phyloP scores from a whole-genome alignment of 2,113 vertebrate genomes.

The Pao palembangensis region DNA sequence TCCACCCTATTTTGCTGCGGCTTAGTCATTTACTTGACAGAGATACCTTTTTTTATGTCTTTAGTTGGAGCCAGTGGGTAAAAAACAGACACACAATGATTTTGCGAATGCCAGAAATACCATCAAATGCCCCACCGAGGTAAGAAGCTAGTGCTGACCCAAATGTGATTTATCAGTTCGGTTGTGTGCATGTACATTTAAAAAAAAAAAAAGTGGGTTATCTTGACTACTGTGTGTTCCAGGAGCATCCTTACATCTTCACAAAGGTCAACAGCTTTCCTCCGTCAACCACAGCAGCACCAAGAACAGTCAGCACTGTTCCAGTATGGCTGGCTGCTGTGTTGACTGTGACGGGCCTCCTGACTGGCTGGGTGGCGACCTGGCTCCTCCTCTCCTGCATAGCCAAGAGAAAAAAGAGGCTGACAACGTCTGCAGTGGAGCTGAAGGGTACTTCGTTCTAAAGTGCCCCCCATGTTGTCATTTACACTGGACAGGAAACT shows the following conservation, averaged over 20 bases:
- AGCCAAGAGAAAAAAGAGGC: slow-evolving; percentile 36
- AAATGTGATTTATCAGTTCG: background rate
- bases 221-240: slow-evolving; percentile 23
- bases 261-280: slow-evolving; percentile 78
- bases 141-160: slow-evolving; percentile 65
- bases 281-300: background rate
- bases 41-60: slow-evolving; percentile 25
- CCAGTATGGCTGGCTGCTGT: slow-evolving; percentile 77
- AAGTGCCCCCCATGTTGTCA: slow-evolving; percentile 10
- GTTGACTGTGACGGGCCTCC: slow-evolving; percentile 65
- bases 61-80: slow-evolving; percentile 86
- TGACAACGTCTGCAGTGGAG: slow-evolving; percentile 14
- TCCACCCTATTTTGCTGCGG: background rate
- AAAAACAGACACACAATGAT: slow-evolving; percentile 83
- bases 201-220: background rate
- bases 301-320: slow-evolving; percentile 21
- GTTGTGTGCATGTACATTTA: background rate
- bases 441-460: slow-evolving; percentile 52
- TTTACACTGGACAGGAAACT: background rate
- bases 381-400: slow-evolving; percentile 59
- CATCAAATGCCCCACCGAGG: slow-evolving; percentile 83
- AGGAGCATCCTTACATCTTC: slow-evolving; percentile 85
- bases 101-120: slow-evolving; percentile 79
- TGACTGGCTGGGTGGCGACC: slow-evolving; percentile 66
- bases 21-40: slow-evolving; percentile 1